Base-by-base conservation (phyloP, 1,140 invertebrate genomes). In the Camponotus floridanus region DNA sequence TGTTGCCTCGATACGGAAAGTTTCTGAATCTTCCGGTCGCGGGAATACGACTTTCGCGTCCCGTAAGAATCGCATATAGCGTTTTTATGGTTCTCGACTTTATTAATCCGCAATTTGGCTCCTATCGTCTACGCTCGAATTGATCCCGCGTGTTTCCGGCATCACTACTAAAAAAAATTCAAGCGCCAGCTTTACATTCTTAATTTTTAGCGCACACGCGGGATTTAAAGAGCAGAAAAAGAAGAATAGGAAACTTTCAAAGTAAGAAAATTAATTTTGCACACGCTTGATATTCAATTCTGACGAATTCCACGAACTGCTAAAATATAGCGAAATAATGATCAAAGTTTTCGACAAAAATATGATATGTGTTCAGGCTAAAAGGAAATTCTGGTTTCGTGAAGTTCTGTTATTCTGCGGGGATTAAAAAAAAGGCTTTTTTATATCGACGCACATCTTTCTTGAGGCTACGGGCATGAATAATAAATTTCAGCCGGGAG, bases 61-160 rank as follows among this genome's bases (percentile, higher is more conserved):
- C 33, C 68, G 36, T 1, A 21, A 48, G 39, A 74, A 39, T 83
- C 55, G 67, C n/a, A 48, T 36, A 26, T 13, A n/a, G 13, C 42
- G 2, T 36, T 73, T 81, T 71, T 80, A 33, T 45, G 36, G 70
- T 73, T 81, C 13, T 4, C 3, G 31, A 74, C 59, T 74, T 73
- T 74, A 83, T 83, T 73, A 83, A 83, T 42, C 55, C 31, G 42
- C 31, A 36, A 83, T 33, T 83, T 83, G 68, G 39, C 26, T 73
- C 11, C 48, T 67, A 57, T 45, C 26, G 36, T 61, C n/a, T 21
- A 73, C 11, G 6, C 13, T 61, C 11, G 7, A 8, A 15, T 74
- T 70, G 31, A 83, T 81, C 42, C 7, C 18, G 36, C 8, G 0
- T 18, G 33, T 8, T 80, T 80, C 15, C 45, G 45, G 15, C 36